A percentile compares a stretch with the other conserved stretches of the same genome.
Evolutionary conservation across 2,113 vertebrate species (phyloP).

Genomic region (Cranoglanis bouderius): DNA sequence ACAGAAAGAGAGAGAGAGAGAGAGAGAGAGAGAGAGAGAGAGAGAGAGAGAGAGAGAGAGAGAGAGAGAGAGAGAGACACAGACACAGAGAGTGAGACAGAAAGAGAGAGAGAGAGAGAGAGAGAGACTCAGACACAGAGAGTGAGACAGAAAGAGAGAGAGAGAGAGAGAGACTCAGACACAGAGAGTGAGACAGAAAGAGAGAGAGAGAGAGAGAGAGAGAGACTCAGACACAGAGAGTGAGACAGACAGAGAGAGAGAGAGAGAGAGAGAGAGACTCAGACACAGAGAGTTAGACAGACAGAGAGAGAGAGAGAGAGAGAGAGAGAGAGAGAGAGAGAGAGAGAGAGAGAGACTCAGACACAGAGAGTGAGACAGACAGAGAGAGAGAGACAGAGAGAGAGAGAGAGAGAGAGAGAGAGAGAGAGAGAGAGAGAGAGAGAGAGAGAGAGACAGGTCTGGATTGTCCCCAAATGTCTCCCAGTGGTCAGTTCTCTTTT

Average conservation of each 20-base stretch:
- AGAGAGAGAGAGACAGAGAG: not conserved
- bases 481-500: conserved; percentile 6
- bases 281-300: not conserved
- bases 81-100: not conserved
- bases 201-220: not conserved
- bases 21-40: not conserved
- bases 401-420: not conserved
- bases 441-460: not conserved
- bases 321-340: not conserved
- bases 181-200: not conserved
- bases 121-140: not conserved
- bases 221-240: not conserved
- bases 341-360: not conserved
- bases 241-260: too few species aligned
- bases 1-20: not conserved
- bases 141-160: not conserved
- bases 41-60: not conserved
- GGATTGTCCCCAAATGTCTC: conserved; percentile 19
- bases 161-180: not conserved
- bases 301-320: not conserved
- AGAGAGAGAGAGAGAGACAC: not conserved
- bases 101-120: not conserved
- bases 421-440: not conserved
- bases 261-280: not conserved
- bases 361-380: not conserved